Evolutionary conservation across 2,888 invertebrate species (phyloP).

Genomic region (Torymus auratus): DNA sequence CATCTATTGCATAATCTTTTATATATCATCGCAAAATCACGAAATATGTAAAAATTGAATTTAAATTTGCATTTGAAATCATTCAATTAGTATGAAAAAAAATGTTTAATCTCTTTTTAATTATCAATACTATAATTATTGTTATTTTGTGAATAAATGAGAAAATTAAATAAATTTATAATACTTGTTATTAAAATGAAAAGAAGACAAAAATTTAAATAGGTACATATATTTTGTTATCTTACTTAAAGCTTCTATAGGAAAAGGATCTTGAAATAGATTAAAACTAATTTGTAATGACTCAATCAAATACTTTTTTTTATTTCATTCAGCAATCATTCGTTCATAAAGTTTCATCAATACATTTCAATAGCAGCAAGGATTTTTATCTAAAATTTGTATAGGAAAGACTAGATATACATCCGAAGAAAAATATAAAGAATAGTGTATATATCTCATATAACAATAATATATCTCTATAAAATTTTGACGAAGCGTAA

Average conservation of each 20-base stretch:
- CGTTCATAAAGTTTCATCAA: conserved; percentile 15
- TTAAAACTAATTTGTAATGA: background rate
- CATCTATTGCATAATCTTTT: too few species aligned
- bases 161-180: too few species aligned
- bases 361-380: conserved; percentile 17
- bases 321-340: conserved; percentile 42
- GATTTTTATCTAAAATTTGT: conserved; percentile 20
- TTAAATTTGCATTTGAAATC: too few species aligned
- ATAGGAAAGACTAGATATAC: conserved; percentile 46
- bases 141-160: too few species aligned
- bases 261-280: background rate
- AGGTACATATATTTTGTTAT: too few species aligned
- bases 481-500: conserved; percentile 46
- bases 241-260: background rate
- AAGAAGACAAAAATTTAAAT: too few species aligned
- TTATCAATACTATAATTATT: too few species aligned
- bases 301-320: conserved; percentile 30
- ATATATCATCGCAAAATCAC: too few species aligned
- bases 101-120: too few species aligned
- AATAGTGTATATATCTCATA: conserved; percentile 27
- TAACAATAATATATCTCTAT: conserved; percentile 49
- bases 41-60: too few species aligned
- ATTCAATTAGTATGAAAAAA: too few species aligned
- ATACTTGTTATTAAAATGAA: too few species aligned
- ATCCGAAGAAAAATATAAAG: conserved; percentile 43